phyloP scores from a whole-genome alignment of 2,113 vertebrate genomes.

The Grallaria varia region DNA sequence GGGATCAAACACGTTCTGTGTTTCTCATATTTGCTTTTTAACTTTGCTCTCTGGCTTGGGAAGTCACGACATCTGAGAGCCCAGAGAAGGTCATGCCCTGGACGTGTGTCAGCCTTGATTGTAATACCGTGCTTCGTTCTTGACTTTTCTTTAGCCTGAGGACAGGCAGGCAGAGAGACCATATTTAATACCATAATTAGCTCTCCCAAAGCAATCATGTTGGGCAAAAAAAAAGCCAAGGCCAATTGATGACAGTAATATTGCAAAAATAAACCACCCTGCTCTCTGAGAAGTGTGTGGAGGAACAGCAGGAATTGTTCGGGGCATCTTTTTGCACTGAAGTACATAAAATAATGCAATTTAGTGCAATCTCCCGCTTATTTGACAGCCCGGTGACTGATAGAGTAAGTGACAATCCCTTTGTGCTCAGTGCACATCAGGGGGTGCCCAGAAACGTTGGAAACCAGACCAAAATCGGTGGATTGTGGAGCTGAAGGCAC shows the following conservation, averaged over 20 bases:
- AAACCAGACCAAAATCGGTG: not conserved
- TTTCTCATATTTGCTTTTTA: not conserved
- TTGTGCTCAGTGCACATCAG: not conserved
- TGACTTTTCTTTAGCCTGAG: slow-evolving; percentile 3
- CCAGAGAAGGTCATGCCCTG: slow-evolving; percentile 35
- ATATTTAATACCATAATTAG: slow-evolving; percentile 53
- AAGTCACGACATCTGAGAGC: not conserved
- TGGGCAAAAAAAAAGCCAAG: not conserved
- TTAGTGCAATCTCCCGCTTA: not conserved
- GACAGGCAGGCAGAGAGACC: slow-evolving; percentile 29
- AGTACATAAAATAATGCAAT: not conserved
- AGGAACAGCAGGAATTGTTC: not conserved
- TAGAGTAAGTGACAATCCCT: not conserved
- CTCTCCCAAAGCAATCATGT: not conserved
- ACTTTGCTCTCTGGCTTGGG: not conserved
- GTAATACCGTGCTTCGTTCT: slow-evolving; percentile 12
- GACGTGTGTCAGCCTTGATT: slow-evolving; percentile 38
- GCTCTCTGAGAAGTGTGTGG: not conserved
- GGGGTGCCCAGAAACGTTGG: not conserved
- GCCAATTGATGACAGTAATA: not conserved
- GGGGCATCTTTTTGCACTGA: not conserved
- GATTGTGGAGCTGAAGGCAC: not conserved
- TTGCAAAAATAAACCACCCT: not conserved
- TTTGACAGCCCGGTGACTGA: not conserved
- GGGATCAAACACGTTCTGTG: not conserved